These are phyloP conservation scores for Troides oblongomaculatus DNA, from an alignment of 2,888 invertebrate species.

Conservation along the genomic window DNA sequence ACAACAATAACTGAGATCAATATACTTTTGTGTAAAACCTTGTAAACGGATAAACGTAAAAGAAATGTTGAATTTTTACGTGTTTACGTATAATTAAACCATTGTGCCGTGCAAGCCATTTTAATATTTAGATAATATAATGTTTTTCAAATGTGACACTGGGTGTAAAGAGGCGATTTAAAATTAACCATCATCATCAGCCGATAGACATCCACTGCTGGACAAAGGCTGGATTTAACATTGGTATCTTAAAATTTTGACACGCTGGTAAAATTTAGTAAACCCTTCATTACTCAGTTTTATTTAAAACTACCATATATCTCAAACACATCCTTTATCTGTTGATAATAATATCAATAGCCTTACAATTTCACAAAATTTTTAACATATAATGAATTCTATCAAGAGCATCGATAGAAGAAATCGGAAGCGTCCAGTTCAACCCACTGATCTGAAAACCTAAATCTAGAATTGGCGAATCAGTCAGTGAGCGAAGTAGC, in stretches of 20 bases:
- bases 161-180: too few species aligned
- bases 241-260: too few species aligned
- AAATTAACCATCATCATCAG: too few species aligned
- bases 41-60: background rate
- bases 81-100: too few species aligned
- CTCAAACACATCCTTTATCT: background rate
- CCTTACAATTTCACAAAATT: conserved; percentile 6
- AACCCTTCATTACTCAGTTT: too few species aligned
- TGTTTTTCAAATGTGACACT: too few species aligned
- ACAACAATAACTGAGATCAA: background rate
- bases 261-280: too few species aligned
- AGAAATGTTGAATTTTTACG: background rate
- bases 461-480: conserved; percentile 78
- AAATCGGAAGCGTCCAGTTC: conserved; percentile 60
- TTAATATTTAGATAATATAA: too few species aligned
- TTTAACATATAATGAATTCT: conserved; percentile 21
- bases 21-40: background rate
- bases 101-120: too few species aligned
- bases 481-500: conserved; percentile 57
- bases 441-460: conserved; percentile 77
- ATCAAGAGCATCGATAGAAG: conserved; percentile 36
- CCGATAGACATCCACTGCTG: too few species aligned
- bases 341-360: background rate
- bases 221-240: too few species aligned
- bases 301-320: too few species aligned